Evolutionary conservation across 64 coral and sea anemone genomes (phyloP), one percentile per base, ranked within the genome.

Genomic region (Cladopsammia gracilis): DNA sequence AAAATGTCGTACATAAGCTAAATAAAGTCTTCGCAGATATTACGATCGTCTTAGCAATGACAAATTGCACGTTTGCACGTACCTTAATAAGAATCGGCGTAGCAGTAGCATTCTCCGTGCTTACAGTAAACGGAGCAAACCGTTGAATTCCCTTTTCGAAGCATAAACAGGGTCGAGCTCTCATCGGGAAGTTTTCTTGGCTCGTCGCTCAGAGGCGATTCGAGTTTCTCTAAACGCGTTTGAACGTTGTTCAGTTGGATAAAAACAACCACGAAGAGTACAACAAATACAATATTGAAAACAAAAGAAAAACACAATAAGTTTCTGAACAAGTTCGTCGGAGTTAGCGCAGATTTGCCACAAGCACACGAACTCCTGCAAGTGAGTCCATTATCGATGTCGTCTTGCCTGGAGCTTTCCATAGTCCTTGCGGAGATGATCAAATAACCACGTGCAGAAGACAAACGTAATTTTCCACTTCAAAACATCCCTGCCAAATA

Each of bases 261-360:
- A 76, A 97, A 97, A 84, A 97, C 80, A 19, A 97, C 48, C 79
- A 91, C 88, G 75, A 97, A 97, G 57, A 97, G 87, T 54, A 86
- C 74, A 46, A 97, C 81, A 76, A 97, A 94, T 65, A 87, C 88
- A 79, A 97, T 56, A 97, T 97, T 98, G 61, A 93, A 82, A 70
- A 98, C 50, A 71, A 94, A 75, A 14, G 92, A 87, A 79, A 98
- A 25, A 64, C 62, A 87, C 71, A 81, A n/a, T n/a, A n/a, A n/a
- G n/a, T n/a, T n/a, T n/a, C n/a, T n/a, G n/a, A n/a, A 51, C 47
- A 93, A 83, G n/a, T 75, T 88, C 46, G 64, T 25, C 56, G 48
- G 16, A 88, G 18, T 79, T 13, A 65, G 64, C 19, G 70, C 69
- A 58, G 79, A 90, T 73, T 64, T 89, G 18, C 87, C 86, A 74